A percentile compares a stretch with the other conserved stretches of the same genome.
phyloP scores from a whole-genome alignment of 2,113 vertebrate genomes.

The Oreocharis arfaki region DNA sequence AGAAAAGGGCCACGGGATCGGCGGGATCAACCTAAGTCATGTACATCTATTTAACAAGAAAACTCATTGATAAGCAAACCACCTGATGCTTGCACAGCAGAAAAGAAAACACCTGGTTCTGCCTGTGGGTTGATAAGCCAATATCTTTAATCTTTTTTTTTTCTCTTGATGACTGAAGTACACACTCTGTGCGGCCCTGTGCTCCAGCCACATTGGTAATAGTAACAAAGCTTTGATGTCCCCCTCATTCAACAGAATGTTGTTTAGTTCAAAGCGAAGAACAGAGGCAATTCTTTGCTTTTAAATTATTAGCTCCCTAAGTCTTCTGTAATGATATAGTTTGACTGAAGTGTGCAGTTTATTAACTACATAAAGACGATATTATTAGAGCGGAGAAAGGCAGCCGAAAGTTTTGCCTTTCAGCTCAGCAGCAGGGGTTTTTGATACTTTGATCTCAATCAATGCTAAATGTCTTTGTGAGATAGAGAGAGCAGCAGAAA shows the following conservation, averaged over 20 bases:
- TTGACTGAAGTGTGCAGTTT: slow-evolving; percentile 90
- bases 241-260: slow-evolving; percentile 83
- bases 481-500: slow-evolving; percentile 76
- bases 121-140: slow-evolving; percentile 69
- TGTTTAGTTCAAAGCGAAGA: slow-evolving; percentile 87
- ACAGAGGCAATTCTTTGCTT: slow-evolving; percentile 85
- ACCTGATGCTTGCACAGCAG: slow-evolving; percentile 62
- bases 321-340: slow-evolving; percentile 88
- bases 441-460: slow-evolving; percentile 88
- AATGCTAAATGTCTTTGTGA: slow-evolving; percentile 91
- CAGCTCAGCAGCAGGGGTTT: slow-evolving; percentile 82
- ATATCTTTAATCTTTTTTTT: slow-evolving; percentile 71
- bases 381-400: slow-evolving; percentile 85
- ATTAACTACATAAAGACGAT: slow-evolving; percentile 92
- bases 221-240: slow-evolving; percentile 83
- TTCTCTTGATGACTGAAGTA: slow-evolving; percentile 69
- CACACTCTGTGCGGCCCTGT: slow-evolving; percentile 72
- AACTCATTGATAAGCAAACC: slow-evolving; percentile 55
- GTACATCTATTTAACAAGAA: slow-evolving; percentile 59
- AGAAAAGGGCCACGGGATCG: slow-evolving; percentile 22
- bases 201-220: slow-evolving; percentile 76
- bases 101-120: slow-evolving; percentile 70
- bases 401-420: slow-evolving; percentile 80
- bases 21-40: slow-evolving; percentile 27
- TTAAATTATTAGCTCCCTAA: slow-evolving; percentile 90